These are phyloP conservation scores for Chloroclysta siterata DNA, from an alignment of 2,888 invertebrate genomes.

Conservation along the genomic window DNA sequence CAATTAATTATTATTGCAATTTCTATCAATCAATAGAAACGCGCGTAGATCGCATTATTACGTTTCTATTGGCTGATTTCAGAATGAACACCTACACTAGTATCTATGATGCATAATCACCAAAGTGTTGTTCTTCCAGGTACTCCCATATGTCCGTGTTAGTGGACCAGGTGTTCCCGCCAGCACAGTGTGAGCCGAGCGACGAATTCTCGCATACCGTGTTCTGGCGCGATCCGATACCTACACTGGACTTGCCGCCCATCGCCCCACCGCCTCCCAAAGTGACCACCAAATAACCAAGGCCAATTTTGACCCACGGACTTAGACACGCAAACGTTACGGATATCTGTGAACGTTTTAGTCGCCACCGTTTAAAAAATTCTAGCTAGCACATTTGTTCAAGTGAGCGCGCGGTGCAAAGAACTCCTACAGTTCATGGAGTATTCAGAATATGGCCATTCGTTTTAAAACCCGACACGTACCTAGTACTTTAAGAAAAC, in stretches of 20 bases:
- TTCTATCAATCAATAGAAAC: background rate
- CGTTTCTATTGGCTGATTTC: background rate
- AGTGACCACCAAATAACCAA: constrained; percentile 37
- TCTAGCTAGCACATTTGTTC: background rate
- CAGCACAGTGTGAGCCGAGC: constrained; percentile 86
- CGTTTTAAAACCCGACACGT: background rate
- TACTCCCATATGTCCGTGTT: constrained; percentile 97
- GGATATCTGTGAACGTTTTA: background rate
- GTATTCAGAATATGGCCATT: constrained; percentile 5
- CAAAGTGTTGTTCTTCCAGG: constrained; percentile 73
- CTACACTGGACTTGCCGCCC: constrained; percentile 59
- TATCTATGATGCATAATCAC: constrained; percentile 1
- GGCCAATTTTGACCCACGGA: background rate
- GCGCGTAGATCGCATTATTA: background rate
- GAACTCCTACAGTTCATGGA: background rate
- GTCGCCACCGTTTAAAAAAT: background rate
- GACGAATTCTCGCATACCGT: constrained; percentile 93
- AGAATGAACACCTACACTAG: background rate
- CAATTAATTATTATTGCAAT: too few relatives aligned
- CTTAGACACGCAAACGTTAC: background rate
- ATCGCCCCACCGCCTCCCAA: constrained; percentile 45
- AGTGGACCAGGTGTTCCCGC: constrained; percentile 98
- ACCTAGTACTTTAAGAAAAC: constrained; percentile 1
- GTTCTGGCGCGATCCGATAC: constrained; percentile 96
- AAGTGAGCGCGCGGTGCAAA: background rate